phyloP scores from a whole-genome alignment of 2,888 invertebrate genomes.

The Steinernema scapterisci region DNA sequence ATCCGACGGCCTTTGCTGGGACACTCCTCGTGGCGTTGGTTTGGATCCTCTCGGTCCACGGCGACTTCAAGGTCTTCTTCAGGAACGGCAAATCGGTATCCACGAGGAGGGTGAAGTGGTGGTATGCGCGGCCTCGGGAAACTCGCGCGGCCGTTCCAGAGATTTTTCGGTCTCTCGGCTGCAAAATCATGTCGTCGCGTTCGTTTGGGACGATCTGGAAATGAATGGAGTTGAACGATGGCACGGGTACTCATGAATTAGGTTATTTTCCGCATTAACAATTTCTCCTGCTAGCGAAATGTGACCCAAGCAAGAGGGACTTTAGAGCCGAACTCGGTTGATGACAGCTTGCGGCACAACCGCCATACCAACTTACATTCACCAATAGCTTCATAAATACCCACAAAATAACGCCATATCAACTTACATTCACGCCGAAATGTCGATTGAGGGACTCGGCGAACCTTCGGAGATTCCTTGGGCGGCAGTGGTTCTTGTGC shows the following conservation, averaged over 20 bases:
- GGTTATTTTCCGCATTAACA: too few relatives aligned
- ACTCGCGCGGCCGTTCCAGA: constrained; percentile 94
- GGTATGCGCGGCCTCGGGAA: constrained; percentile 86
- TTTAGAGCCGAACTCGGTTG: too few relatives aligned
- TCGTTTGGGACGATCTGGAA: constrained; percentile 73
- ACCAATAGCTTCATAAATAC: constrained; percentile 26
- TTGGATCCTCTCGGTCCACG: constrained; percentile 75
- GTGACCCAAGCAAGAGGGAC: too few relatives aligned
- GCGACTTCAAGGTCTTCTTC: constrained; percentile 48
- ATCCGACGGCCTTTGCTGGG: constrained; percentile 79
- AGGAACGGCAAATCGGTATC: constrained; percentile 72
- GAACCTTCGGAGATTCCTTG: constrained; percentile 84
- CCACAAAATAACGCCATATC: neutral
- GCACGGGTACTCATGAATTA: too few relatives aligned
- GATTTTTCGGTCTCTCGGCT: constrained; percentile 69
- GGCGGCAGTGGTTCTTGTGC: constrained; percentile 81
- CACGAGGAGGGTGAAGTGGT: constrained; percentile 92
- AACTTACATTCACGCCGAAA: constrained; percentile 78
- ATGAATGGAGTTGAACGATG: too few relatives aligned
- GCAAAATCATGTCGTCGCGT: constrained; percentile 83
- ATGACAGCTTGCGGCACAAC: too few relatives aligned
- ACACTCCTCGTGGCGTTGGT: constrained; percentile 85
- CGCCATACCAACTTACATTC: too few relatives aligned
- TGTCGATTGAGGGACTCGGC: constrained; percentile 81
- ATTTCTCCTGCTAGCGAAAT: too few relatives aligned